Evolutionary conservation across 2,113 vertebrate genomes (phyloP).

Genomic region (Apaloderma vittatum): DNA sequence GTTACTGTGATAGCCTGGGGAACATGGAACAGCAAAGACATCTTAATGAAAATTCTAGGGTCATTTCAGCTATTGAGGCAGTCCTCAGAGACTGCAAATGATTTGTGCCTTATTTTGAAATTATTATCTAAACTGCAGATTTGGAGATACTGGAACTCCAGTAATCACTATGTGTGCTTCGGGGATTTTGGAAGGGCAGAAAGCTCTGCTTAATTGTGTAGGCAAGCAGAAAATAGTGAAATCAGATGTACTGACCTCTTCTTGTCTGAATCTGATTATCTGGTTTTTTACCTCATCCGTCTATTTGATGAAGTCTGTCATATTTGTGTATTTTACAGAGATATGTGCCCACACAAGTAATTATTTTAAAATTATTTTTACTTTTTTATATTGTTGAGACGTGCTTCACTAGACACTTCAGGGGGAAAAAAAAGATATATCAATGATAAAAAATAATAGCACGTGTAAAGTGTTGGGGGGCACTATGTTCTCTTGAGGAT

Average conservation of each 20-base stretch:
- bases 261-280: slow-evolving; percentile 33
- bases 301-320: not conserved
- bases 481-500: not conserved
- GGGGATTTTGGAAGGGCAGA: not conserved
- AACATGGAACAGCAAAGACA: not conserved
- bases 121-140: not conserved
- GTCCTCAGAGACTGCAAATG: not conserved
- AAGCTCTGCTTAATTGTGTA: not conserved
- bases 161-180: slow-evolving; percentile 4
- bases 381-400: not conserved
- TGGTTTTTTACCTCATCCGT: slow-evolving; percentile 3
- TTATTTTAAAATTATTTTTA: not conserved
- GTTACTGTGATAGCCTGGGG: not conserved
- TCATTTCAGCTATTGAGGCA: not conserved
- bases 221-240: slow-evolving; percentile 37
- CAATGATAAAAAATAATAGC: not conserved
- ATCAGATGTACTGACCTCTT: slow-evolving; percentile 36
- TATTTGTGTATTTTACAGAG: not conserved
- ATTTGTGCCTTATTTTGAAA: slow-evolving; percentile 12
- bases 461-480: not conserved
- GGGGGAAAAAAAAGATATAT: not conserved
- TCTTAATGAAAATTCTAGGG: not conserved
- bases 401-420: not conserved
- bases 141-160: not conserved
- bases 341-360: not conserved